Conservation (phyloP, 2,797 vertebrate genomes). For the Sebastes taczanowskii region DNA sequence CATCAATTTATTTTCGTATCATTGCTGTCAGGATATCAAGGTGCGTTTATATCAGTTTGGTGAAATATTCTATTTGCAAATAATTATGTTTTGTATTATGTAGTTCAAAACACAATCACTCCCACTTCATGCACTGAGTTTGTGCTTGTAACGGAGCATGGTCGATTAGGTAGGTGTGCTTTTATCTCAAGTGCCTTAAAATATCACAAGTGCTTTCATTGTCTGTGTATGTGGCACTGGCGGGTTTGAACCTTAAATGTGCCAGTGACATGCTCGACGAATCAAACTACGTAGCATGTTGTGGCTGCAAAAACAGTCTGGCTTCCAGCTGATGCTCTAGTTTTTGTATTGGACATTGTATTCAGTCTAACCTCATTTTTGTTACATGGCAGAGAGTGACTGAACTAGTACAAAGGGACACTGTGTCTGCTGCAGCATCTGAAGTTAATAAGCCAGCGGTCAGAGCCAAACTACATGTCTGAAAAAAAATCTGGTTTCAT, state of each 20-base stretch:
- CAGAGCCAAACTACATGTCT: background rate
- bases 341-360: background rate
- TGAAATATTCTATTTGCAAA: slow-evolving; percentile 54
- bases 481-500: background rate
- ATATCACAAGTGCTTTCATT: slow-evolving; percentile 29
- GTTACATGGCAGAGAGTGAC: background rate
- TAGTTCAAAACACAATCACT: slow-evolving; percentile 33
- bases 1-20: slow-evolving; percentile 38
- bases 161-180: slow-evolving; percentile 14
- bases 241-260: slow-evolving; percentile 33
- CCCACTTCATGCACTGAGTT: slow-evolving; percentile 18
- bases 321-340: slow-evolving; percentile 27
- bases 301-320: slow-evolving; percentile 26
- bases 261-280: slow-evolving; percentile 22
- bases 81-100: slow-evolving; percentile 32
- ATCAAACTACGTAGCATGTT: slow-evolving; percentile 13
- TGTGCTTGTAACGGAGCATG: slow-evolving; percentile 6
- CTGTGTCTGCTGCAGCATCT: background rate
- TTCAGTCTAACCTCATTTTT: background rate
- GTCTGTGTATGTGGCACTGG: background rate
- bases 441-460: background rate
- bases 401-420: background rate
- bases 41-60: slow-evolving; percentile 17
- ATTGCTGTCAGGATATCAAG: slow-evolving; percentile 36
- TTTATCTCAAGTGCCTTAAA: slow-evolving; percentile 51